A percentile compares a stretch with the other conserved stretches of the same genome.
Conservation (phyloP, 2,888 invertebrate species). For the Hydrotaea diabolus region DNA sequence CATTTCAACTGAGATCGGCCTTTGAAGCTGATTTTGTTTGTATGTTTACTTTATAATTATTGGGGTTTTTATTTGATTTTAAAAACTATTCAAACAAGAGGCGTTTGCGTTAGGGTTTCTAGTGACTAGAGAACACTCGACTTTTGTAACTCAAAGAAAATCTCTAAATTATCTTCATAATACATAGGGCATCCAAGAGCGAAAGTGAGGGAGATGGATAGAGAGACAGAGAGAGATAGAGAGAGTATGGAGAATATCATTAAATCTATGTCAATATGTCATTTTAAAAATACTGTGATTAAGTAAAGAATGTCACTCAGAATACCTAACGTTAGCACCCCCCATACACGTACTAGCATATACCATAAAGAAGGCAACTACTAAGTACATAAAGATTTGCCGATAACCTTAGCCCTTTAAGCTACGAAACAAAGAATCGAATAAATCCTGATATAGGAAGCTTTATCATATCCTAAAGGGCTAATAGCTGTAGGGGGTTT, state of each 20-base stretch:
- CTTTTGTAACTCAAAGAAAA: constrained; percentile 45
- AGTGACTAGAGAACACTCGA: constrained; percentile 78
- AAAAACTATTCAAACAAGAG: constrained; percentile 55
- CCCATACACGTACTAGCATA: neutral
- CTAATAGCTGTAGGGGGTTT: constrained; percentile 48
- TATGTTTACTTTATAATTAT: constrained; percentile 13
- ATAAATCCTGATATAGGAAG: neutral
- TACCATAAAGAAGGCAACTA: neutral
- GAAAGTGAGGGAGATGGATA: neutral
- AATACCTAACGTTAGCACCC: constrained; percentile 61
- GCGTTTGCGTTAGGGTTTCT: constrained; percentile 72
- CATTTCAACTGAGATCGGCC: constrained; percentile 69
- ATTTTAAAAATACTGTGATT: constrained; percentile 56
- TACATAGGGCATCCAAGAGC: neutral
- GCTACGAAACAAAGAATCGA: neutral
- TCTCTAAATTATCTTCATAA: constrained; percentile 27
- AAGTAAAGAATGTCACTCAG: constrained; percentile 66
- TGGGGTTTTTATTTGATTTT: constrained; percentile 17
- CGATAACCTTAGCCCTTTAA: constrained; percentile 8
- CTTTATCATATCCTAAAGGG: constrained; percentile 40
- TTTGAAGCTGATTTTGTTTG: constrained; percentile 69
- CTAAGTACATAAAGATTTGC: neutral
- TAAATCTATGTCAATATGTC: constrained; percentile 27
- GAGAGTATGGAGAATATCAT: constrained; percentile 23
- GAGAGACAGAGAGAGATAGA: constrained; percentile 13